phyloP scores from a whole-genome alignment of 2,888 invertebrate genomes.

The Drymonia ruficornis region DNA sequence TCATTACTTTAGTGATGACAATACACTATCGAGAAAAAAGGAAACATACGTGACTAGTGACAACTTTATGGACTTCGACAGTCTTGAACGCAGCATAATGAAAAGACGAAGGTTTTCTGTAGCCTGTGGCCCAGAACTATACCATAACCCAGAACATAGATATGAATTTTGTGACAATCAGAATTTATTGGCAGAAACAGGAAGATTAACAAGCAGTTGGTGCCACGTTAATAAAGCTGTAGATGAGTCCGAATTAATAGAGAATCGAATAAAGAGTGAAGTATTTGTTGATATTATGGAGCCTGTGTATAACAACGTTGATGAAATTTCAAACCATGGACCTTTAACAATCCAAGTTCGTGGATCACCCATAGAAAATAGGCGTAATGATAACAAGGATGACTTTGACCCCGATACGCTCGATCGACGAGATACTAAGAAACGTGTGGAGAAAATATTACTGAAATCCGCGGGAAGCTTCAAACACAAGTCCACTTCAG shows the following conservation, averaged over 20 bases:
- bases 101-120: slow-evolving; percentile 71
- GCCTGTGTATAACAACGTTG: slow-evolving; percentile 78
- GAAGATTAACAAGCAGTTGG: slow-evolving; percentile 73
- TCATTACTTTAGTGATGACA: slow-evolving; percentile 70
- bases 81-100: slow-evolving; percentile 63
- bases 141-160: slow-evolving; percentile 36
- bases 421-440: slow-evolving; percentile 84
- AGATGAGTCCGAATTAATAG: slow-evolving; percentile 48
- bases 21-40: slow-evolving; percentile 57
- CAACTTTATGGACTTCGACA: slow-evolving; percentile 65
- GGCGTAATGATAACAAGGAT: slow-evolving; percentile 88
- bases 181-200: slow-evolving; percentile 53
- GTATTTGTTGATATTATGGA: slow-evolving; percentile 87
- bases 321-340: slow-evolving; percentile 85
- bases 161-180: slow-evolving; percentile 49
- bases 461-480: slow-evolving; percentile 90
- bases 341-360: slow-evolving; percentile 92
- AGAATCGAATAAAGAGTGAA: slow-evolving; percentile 84
- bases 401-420: slow-evolving; percentile 93
- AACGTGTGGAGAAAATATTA: slow-evolving; percentile 80
- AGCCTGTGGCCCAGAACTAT: slow-evolving; percentile 75
- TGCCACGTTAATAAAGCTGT: slow-evolving; percentile 65
- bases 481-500: slow-evolving; percentile 78
- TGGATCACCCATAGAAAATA: slow-evolving; percentile 88
- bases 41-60: slow-evolving; percentile 49